These are phyloP conservation scores for Pocillopora verrucosa DNA, from an alignment of 64 coral and sea anemone genomes.

Conservation along the genomic window DNA sequence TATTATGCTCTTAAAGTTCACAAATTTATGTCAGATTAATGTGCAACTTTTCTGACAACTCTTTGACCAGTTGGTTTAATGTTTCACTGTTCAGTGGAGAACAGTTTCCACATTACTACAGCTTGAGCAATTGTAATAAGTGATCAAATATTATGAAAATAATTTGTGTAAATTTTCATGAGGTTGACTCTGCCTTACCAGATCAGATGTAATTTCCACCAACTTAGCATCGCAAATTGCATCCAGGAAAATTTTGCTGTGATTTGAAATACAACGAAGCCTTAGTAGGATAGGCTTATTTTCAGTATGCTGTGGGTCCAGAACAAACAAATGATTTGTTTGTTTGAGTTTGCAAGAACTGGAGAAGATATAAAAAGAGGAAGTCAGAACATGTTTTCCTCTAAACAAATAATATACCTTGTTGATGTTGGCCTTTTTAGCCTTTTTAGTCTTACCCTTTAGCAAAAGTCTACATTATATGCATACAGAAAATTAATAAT, in stretches of 20 bases:
- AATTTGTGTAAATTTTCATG: too few species aligned
- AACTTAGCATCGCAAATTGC: background rate
- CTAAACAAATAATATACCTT: too few species aligned
- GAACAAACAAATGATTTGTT: conserved; percentile 1
- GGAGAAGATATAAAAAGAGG: background rate
- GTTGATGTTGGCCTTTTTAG: background rate
- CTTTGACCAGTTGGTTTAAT: too few species aligned
- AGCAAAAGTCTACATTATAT: background rate
- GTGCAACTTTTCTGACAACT: too few species aligned
- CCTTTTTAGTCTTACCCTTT: background rate
- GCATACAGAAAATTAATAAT: background rate
- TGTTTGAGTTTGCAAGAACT: background rate
- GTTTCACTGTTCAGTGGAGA: too few species aligned
- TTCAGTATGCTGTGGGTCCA: background rate
- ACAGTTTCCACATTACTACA: too few species aligned
- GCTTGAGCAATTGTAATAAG: too few species aligned
- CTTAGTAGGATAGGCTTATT: background rate
- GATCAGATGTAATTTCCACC: conserved; percentile 1
- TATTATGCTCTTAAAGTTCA: background rate
- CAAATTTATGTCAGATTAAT: too few species aligned
- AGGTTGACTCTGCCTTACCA: background rate
- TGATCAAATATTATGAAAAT: too few species aligned
- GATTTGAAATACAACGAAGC: conserved; percentile 7
- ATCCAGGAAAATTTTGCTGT: conserved; percentile 4
- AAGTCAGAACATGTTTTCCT: background rate